These are phyloP conservation scores for Elaphurus davidianus DNA, from an alignment of 2,113 vertebrate genomes.

Conservation along the genomic window DNA sequence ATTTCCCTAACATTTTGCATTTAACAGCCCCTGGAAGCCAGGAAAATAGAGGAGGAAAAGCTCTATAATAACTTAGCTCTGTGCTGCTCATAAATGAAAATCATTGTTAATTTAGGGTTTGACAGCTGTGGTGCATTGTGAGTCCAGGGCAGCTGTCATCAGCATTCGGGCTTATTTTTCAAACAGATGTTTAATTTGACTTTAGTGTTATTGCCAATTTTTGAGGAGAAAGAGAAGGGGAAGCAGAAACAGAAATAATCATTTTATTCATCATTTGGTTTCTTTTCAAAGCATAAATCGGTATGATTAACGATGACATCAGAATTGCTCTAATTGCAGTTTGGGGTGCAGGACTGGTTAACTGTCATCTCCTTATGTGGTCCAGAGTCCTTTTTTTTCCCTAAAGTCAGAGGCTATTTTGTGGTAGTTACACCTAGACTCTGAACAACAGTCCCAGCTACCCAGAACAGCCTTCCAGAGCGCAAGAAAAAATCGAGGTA, in stretches of 20 bases:
- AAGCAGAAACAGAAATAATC: conserved; percentile 79
- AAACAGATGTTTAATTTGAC: conserved; percentile 87
- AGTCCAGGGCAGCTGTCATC: conserved; percentile 81
- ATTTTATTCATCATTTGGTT: conserved; percentile 77
- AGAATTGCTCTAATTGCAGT: conserved; percentile 69
- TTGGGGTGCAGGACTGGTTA: conserved; percentile 56
- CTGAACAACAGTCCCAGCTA: not conserved
- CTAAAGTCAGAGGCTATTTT: conserved; percentile 45
- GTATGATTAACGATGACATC: conserved; percentile 68
- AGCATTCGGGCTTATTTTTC: conserved; percentile 79
- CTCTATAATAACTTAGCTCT: conserved; percentile 71
- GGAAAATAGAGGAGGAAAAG: not conserved
- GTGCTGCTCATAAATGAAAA: conserved; percentile 79
- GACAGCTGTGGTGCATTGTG: conserved; percentile 81
- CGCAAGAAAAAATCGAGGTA: not conserved
- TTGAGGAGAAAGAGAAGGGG: conserved; percentile 70
- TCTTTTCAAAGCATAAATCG: conserved; percentile 75
- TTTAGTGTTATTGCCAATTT: conserved; percentile 77
- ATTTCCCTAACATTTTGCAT: conserved; percentile 40
- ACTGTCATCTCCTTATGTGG: conserved; percentile 6
- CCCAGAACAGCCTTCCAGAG: conserved; percentile 22
- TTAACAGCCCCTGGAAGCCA: conserved; percentile 47
- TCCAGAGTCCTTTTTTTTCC: not conserved
- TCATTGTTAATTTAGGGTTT: conserved; percentile 80
- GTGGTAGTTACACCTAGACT: conserved; percentile 40